A percentile compares a stretch with the other conserved stretches of the same genome.
Conservation (phyloP, 1,140 invertebrate species). For the Sycophaga agraensis region DNA sequence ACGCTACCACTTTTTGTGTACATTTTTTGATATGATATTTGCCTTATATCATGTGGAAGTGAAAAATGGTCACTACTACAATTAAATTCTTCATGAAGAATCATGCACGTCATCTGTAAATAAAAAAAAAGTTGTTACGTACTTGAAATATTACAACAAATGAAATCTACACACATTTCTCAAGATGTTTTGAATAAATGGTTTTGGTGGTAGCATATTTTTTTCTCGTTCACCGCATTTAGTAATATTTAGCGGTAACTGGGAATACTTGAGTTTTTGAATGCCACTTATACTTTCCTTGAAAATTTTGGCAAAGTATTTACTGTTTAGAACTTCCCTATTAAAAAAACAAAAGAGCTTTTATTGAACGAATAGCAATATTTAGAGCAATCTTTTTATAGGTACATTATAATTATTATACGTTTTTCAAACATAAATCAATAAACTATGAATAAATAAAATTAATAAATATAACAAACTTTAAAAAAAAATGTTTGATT, state of each 20-base stretch:
- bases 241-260: conserved; percentile 30
- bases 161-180: conserved; percentile 32
- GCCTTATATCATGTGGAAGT: conserved; percentile 31
- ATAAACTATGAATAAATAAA: too few relatives aligned
- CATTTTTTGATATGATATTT: conserved; percentile 34
- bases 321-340: conserved; percentile 44
- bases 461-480: too few relatives aligned
- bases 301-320: conserved; percentile 29
- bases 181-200: conserved; percentile 33
- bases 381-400: too few relatives aligned
- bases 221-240: conserved; percentile 30
- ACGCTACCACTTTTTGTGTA: conserved; percentile 3
- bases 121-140: conserved; percentile 9
- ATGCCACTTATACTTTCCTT: conserved; percentile 18
- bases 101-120: conserved; percentile 41
- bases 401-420: too few relatives aligned
- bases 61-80: conserved; percentile 37
- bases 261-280: conserved; percentile 38
- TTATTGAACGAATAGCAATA: too few relatives aligned
- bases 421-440: too few relatives aligned
- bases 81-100: conserved; percentile 42
- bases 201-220: conserved; percentile 29
- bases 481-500: too few relatives aligned
- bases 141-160: background rate
- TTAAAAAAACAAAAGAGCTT: conserved; percentile 12